A percentile compares a stretch with the other conserved stretches of the same genome.
phyloP scores from a whole-genome alignment of 1,140 invertebrate genomes.

The Pantala flavescens region DNA sequence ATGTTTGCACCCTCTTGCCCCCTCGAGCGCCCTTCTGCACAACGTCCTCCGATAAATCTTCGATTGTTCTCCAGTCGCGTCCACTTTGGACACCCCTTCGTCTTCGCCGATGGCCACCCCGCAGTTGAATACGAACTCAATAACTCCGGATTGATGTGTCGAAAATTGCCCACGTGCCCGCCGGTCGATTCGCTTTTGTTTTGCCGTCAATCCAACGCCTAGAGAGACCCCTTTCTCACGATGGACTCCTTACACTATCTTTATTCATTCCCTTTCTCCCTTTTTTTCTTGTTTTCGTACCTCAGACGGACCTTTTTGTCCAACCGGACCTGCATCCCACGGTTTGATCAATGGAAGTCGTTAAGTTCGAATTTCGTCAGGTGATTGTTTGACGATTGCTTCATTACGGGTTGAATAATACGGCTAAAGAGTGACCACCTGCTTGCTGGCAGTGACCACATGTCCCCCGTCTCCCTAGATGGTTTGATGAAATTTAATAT shows the following conservation, averaged over 20 bases:
- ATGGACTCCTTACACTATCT: not conserved
- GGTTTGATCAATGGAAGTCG: too few species aligned
- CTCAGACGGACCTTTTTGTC: not conserved
- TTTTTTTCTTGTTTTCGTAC: not conserved
- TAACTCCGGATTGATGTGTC: slow-evolving; percentile 2
- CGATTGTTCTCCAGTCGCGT: not conserved
- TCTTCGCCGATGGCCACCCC: not conserved
- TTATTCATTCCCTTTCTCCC: not conserved
- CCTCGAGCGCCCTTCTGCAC: not conserved
- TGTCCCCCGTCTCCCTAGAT: too few species aligned
- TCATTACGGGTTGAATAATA: too few species aligned
- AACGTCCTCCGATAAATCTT: not conserved
- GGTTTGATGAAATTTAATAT: too few species aligned
- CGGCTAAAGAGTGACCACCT: too few species aligned
- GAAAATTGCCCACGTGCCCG: not conserved
- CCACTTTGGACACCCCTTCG: not conserved
- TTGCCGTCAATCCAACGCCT: not conserved
- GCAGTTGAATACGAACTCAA: not conserved
- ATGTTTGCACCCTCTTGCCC: not conserved
- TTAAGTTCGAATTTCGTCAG: too few species aligned
- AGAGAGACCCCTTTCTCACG: not conserved
- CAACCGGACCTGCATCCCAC: too few species aligned
- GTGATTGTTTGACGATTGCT: too few species aligned
- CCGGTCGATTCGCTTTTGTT: not conserved
- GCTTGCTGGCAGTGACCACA: too few species aligned